Conservation (phyloP, 2,797 vertebrate genomes). For the Danio jaintianensis region DNA sequence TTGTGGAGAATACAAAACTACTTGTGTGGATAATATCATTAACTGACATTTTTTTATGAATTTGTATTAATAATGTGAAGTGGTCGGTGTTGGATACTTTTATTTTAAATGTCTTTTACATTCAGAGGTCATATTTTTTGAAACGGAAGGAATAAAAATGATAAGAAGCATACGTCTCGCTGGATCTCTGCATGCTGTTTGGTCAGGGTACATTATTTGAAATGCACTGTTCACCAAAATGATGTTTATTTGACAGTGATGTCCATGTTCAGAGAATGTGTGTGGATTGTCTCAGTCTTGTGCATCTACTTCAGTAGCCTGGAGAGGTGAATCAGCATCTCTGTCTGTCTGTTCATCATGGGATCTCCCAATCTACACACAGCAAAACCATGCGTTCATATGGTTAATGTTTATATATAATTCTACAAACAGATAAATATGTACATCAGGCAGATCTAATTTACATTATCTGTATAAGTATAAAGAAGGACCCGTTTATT, state of each 20-base stretch:
- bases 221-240: background rate
- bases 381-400: background rate
- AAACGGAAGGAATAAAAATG: slow-evolving; percentile 19
- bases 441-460: background rate
- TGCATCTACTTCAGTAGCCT: slow-evolving; percentile 15
- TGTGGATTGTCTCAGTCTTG: background rate
- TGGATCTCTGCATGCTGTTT: background rate
- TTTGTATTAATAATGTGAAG: background rate
- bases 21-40: background rate
- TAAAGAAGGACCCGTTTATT: background rate
- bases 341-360: slow-evolving; percentile 1
- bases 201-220: background rate
- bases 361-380: slow-evolving; percentile 18
- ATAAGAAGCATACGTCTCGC: background rate
- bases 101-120: slow-evolving; percentile 8
- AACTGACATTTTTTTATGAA: background rate
- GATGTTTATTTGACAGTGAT: background rate
- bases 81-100: slow-evolving; percentile 11
- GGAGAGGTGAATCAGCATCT: background rate
- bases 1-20: background rate
- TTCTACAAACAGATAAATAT: background rate
- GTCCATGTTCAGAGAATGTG: background rate
- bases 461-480: background rate
- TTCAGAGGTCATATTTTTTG: slow-evolving; percentile 34
- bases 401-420: background rate